phyloP scores from a whole-genome alignment of 2,797 vertebrate species.

The Tokudaia tokunoshimensis region DNA sequence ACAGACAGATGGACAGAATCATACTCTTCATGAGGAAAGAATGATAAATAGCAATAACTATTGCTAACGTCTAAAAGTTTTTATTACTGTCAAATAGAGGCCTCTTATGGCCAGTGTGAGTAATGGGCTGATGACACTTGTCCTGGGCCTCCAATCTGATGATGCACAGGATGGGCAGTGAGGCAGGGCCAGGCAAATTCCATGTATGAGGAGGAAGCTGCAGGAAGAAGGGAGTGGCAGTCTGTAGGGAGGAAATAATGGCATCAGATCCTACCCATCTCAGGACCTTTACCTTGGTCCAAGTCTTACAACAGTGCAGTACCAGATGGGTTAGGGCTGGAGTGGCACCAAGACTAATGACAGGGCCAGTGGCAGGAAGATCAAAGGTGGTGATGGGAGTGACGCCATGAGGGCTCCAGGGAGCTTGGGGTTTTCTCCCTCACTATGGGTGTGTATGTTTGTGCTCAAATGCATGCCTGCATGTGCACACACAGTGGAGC shows the following conservation, averaged over 20 bases:
- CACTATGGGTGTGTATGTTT: background rate
- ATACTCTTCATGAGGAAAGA: background rate
- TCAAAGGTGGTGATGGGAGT: background rate
- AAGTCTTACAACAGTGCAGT: conserved; percentile 8
- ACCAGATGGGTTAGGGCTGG: background rate
- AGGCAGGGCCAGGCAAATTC: conserved; percentile 33
- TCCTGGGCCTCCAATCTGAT: background rate
- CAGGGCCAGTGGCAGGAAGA: conserved; percentile 17
- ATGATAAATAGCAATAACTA: background rate
- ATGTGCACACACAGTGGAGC: background rate
- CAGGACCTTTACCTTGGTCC: conserved; percentile 33
- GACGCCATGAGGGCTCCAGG: conserved; percentile 55
- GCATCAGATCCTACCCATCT: background rate
- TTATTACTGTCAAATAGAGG: conserved; percentile 70
- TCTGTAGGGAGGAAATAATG: background rate
- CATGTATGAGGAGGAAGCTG: background rate
- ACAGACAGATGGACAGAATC: background rate
- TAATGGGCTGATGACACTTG: background rate
- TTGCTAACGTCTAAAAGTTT: conserved; percentile 44
- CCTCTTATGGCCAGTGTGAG: background rate
- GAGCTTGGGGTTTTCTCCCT: background rate
- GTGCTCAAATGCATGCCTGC: background rate
- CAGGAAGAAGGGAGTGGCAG: background rate
- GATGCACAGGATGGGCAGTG: background rate
- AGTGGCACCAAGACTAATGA: conserved; percentile 34